These are phyloP conservation scores for Drosophila leonis DNA, from an alignment of 2,888 invertebrate genomes.

Conservation along the genomic window DNA sequence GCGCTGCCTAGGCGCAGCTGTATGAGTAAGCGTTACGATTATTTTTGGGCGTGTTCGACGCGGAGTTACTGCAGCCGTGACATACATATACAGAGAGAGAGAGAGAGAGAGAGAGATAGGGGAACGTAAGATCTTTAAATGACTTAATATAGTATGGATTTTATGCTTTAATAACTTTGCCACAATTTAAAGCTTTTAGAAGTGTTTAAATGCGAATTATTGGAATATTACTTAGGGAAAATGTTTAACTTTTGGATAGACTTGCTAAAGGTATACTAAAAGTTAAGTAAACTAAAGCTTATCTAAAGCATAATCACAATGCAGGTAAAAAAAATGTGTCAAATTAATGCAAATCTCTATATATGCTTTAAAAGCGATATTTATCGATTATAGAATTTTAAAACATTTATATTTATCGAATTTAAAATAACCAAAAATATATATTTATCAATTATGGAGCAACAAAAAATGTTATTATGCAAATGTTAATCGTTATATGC, in stretches of 20 bases:
- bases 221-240: background rate
- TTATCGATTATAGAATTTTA: too few species aligned
- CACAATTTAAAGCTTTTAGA: background rate
- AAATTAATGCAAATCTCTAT: too few species aligned
- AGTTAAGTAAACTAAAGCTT: too few species aligned
- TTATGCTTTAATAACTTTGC: background rate
- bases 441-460: too few species aligned
- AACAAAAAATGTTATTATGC: too few species aligned
- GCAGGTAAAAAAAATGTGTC: too few species aligned
- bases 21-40: slow-evolving; percentile 37
- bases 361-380: too few species aligned
- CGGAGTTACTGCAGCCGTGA: slow-evolving; percentile 2
- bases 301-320: too few species aligned
- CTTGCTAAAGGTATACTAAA: background rate
- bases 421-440: too few species aligned
- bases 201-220: background rate
- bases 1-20: slow-evolving; percentile 4
- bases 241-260: background rate
- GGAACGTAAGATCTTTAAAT: background rate
- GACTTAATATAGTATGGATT: background rate
- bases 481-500: too few species aligned
- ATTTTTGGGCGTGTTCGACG: slow-evolving; percentile 3
- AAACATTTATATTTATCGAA: too few species aligned
- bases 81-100: background rate
- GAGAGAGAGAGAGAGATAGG: background rate